These are phyloP conservation scores for Chionodraco myersi DNA, from an alignment of 2,113 vertebrate species.

Conservation along the genomic window DNA sequence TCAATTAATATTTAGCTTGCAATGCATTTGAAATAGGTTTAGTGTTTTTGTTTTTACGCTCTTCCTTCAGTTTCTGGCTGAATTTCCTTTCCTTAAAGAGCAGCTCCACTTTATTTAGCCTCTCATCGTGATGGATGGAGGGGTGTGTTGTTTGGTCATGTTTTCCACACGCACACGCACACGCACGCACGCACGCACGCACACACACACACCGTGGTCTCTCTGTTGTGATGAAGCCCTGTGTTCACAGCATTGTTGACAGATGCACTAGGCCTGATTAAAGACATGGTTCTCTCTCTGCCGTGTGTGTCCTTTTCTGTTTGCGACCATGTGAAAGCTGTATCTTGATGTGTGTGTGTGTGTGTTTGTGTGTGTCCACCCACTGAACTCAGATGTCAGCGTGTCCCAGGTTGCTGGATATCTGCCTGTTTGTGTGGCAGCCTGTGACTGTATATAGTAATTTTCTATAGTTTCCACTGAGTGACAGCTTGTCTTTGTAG, in stretches of 20 bases:
- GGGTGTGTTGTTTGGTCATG: conserved; percentile 71
- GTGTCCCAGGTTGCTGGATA: conserved; percentile 9
- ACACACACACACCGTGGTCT: conserved; percentile 17
- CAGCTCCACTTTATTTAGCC: conserved; percentile 53
- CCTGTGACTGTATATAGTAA: conserved; percentile 20
- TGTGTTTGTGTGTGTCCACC: conserved; percentile 3
- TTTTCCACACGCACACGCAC: conserved; percentile 20
- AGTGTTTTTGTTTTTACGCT: background rate
- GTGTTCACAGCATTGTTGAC: conserved; percentile 60
- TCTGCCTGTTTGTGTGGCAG: conserved; percentile 8
- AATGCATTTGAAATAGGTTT: background rate
- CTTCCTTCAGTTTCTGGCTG: background rate
- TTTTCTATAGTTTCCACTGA: conserved; percentile 34
- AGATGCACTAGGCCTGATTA: conserved; percentile 71
- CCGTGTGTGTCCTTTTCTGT: conserved; percentile 20
- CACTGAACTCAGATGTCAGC: background rate
- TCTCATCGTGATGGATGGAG: conserved; percentile 59
- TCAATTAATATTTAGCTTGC: background rate
- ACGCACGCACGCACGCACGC: too few relatives aligned
- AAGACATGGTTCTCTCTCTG: conserved; percentile 43
- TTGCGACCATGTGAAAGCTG: conserved; percentile 24
- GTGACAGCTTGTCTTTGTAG: conserved; percentile 62
- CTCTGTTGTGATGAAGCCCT: conserved; percentile 52
- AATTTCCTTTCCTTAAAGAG: conserved; percentile 41
- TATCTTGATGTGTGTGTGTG: conserved; percentile 7